A percentile compares a stretch with the other conserved stretches of the same genome.
Evolutionary conservation across 1,140 invertebrate genomes (phyloP).

Genomic region (Cydia fagiglandana): DNA sequence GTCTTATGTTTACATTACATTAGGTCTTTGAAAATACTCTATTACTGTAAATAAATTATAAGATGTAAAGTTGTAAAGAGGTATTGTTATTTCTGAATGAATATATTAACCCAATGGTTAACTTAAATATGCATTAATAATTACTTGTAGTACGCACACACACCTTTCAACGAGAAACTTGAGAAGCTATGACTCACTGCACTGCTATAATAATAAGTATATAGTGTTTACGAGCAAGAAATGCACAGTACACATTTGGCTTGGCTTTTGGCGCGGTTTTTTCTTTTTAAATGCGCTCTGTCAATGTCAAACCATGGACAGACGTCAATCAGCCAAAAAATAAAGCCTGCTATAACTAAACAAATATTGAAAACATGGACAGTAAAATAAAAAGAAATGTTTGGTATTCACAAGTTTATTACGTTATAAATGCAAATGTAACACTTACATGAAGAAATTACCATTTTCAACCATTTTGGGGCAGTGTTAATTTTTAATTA

Average conservation of each 20-base stretch:
- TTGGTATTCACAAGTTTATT: conserved; percentile 32
- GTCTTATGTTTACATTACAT: too few relatives aligned
- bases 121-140: too few relatives aligned
- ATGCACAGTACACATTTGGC: neutral
- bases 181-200: too few relatives aligned
- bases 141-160: too few relatives aligned
- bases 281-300: neutral
- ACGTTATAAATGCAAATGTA: conserved; percentile 23
- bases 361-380: neutral
- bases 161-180: too few relatives aligned
- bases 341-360: neutral
- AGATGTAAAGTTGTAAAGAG: too few relatives aligned
- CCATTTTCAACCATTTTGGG: neutral
- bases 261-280: neutral
- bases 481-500: neutral
- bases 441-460: conserved; percentile 16
- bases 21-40: too few relatives aligned
- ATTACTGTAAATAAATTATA: too few relatives aligned
- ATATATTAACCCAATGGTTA: too few relatives aligned
- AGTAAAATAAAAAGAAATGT: conserved; percentile 28
- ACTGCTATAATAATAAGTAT: neutral
- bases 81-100: too few relatives aligned
- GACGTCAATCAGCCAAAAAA: neutral
- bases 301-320: conserved; percentile 7
- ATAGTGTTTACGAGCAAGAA: neutral